Base-by-base conservation (phyloP, 2,797 vertebrate genomes). In the Rhabdophis nuchalis region DNA sequence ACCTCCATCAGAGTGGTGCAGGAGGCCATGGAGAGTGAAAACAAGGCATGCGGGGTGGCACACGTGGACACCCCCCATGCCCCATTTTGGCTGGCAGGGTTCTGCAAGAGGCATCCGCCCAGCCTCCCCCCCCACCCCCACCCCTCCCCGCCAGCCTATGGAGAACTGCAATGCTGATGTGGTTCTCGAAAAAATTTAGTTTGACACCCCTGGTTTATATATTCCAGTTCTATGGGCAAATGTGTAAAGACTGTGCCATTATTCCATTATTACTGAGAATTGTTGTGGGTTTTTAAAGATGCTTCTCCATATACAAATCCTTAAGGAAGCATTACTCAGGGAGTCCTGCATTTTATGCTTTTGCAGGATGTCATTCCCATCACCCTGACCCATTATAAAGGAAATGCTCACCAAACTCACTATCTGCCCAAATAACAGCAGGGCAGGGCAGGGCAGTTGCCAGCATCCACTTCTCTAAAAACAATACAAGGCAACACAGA, bases 61-160 rank as follows among this genome's bases (percentile, higher is more conserved):
- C 53, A 54, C 1, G 3, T 14, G 53, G 13, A 54, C 53, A 46
- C 53, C 2, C 2, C 53, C 0, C 14, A 14, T 54, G 54, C 14
- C 14, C 16, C 3, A 0, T 56, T 56, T 56, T 56, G 54, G 14
- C 14, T 5, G 5, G 54, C 54, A 56, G 4, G 4, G 16, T 56
- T 4, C 54, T 56, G 16, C 54, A 56, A 16, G 0, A 56, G 16
- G 5, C 54, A 18, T 56, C 54, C 16, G 3, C 18, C 54, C 54
- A 1, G 54, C 53, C 46, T 16, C 4, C 54, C 46, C 46, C 46
- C 14, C 46, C 14, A 14, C 53, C n/a, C n/a, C n/a, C 3, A 3
- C 54, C 14, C 54, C 0, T 56, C 54, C 54, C 14, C 4, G 1
- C 16, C 0, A 5, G 16, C 54, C 2, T 0, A 1, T 5, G 5